These are phyloP conservation scores for Geotrypetes seraphini DNA, from an alignment of 2,797 vertebrate species.

Conservation along the genomic window DNA sequence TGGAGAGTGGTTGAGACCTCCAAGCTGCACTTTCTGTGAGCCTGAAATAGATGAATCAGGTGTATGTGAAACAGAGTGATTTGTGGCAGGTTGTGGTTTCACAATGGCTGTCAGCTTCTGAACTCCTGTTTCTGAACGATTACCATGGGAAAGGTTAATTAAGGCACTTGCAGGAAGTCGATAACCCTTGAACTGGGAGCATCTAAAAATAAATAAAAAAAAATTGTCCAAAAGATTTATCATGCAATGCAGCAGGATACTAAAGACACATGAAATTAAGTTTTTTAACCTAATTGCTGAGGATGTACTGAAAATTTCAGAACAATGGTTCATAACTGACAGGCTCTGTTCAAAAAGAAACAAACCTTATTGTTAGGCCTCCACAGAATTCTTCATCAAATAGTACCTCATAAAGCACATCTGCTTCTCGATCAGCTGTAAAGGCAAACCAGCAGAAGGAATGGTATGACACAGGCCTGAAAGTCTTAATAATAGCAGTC, in stretches of 20 bases:
- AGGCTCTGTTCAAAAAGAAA: no score
- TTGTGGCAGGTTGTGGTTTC: constrained; percentile 78
- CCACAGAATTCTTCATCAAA: constrained; percentile 95
- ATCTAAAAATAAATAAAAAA: constrained; percentile 45
- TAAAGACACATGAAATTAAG: not conserved
- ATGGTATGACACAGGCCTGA: no score
- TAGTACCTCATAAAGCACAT: constrained; percentile 88
- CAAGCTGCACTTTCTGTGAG: constrained; percentile 58
- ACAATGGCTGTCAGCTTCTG: constrained; percentile 86
- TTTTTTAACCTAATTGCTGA: no score
- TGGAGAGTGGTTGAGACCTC: constrained; percentile 82
- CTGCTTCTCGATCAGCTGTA: constrained; percentile 81
- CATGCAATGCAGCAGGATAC: not conserved
- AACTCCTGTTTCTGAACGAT: constrained; percentile 66
- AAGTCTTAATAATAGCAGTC: no score
- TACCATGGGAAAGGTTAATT: constrained; percentile 85
- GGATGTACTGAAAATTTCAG: no score
- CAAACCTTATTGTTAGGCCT: constrained; percentile 90
- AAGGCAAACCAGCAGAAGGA: no score
- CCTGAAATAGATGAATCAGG: constrained; percentile 26
- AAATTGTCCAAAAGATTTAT: not conserved
- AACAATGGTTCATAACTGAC: no score
- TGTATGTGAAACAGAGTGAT: constrained; percentile 30
- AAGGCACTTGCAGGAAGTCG: constrained; percentile 88
- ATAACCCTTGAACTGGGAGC: constrained; percentile 73